These are phyloP conservation scores for Strongylocentrotus purpuratus DNA, from an alignment of 35 echinoderm and acorn worm genomes.

Conservation along the genomic window DNA sequence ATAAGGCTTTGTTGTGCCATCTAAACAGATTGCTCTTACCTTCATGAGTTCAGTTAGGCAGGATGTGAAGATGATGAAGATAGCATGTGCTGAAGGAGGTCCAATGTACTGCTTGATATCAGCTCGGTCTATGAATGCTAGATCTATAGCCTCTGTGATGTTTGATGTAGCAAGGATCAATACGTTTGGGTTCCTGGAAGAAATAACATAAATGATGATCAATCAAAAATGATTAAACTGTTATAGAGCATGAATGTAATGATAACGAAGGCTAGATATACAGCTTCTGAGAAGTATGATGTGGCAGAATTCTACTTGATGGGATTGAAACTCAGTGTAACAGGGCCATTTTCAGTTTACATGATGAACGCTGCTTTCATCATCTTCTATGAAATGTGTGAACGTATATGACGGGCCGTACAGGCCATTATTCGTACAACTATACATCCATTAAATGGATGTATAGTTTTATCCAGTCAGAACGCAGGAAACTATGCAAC, in stretches of 20 bases:
- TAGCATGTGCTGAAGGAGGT: constrained; percentile 82
- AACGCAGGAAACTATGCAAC: too few relatives aligned
- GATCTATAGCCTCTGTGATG: constrained; percentile 93
- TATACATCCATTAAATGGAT: too few relatives aligned
- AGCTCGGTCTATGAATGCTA: constrained; percentile 96
- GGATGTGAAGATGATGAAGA: constrained; percentile 91
- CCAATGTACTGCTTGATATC: constrained; percentile 99
- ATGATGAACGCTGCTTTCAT: too few relatives aligned
- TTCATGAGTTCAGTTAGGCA: constrained; percentile 97
- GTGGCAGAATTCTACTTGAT: constrained; percentile 88
- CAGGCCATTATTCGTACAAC: too few relatives aligned
- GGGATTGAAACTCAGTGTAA: constrained; percentile 56
- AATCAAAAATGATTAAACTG: not conserved
- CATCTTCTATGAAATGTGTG: too few relatives aligned
- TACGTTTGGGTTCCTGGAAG: constrained; percentile 90
- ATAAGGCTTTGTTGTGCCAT: too few relatives aligned
- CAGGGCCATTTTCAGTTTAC: too few relatives aligned
- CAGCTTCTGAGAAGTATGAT: constrained; percentile 88
- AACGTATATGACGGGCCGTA: too few relatives aligned
- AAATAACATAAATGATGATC: constrained; percentile 1
- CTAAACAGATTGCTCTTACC: constrained; percentile 57
- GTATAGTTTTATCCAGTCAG: too few relatives aligned
- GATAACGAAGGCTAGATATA: constrained; percentile 90
- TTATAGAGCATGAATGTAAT: constrained; percentile 39
- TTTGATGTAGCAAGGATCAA: constrained; percentile 97